phyloP scores from a whole-genome alignment of 2,888 invertebrate species.

The Acanthosoma haemorrhoidale region DNA sequence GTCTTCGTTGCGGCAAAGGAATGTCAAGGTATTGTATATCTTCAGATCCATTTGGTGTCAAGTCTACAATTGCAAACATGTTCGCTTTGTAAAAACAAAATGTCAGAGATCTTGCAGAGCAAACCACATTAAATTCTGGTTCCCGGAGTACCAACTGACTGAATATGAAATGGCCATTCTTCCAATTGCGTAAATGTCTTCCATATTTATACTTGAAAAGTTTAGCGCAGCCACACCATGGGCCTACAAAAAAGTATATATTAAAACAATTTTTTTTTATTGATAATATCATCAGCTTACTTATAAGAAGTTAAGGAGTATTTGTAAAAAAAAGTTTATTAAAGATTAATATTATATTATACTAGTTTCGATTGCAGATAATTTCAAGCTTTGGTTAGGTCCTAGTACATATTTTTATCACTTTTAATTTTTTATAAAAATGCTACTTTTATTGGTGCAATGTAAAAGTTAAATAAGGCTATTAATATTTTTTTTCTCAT shows the following conservation, averaged over 20 bases:
- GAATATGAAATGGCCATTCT: slow-evolving; percentile 1
- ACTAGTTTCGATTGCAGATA: too few species aligned
- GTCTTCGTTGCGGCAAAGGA: background rate
- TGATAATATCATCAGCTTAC: too few species aligned
- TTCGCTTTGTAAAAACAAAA: background rate
- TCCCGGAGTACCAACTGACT: background rate
- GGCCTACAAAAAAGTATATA: background rate
- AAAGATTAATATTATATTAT: too few species aligned
- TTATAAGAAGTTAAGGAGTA: too few species aligned
- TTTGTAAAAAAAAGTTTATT: too few species aligned
- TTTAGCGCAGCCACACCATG: background rate
- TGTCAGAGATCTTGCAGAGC: background rate
- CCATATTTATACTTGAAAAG: slow-evolving; percentile 15
- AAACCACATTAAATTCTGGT: background rate
- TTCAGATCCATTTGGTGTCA: background rate
- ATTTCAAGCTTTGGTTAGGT: too few species aligned
- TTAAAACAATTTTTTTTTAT: too few species aligned
- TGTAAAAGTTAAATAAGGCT: too few species aligned
- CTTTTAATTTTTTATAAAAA: too few species aligned
- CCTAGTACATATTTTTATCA: too few species aligned
- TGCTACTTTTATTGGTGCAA: too few species aligned
- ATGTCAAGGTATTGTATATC: background rate
- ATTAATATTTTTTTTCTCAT: too few species aligned
- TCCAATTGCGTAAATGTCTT: background rate
- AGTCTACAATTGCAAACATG: background rate